Percentiles rank a stretch among this genome's conserved stretches.
These are phyloP conservation scores for Eclectus roratus DNA, from an alignment of 2,113 vertebrate genomes.

Conservation along the genomic window DNA sequence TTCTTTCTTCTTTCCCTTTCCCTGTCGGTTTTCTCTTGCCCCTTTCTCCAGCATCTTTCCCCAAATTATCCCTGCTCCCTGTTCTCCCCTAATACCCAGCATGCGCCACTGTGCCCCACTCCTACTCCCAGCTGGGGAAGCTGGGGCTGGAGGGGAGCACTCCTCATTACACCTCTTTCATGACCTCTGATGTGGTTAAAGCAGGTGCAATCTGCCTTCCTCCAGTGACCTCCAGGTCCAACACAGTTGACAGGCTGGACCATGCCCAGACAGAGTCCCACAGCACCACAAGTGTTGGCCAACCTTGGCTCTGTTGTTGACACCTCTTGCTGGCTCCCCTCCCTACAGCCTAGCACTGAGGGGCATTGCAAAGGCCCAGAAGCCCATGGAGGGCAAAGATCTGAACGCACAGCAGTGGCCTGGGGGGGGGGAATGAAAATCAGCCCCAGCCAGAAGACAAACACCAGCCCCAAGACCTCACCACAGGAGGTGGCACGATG, in stretches of 20 bases:
- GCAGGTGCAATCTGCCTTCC: background rate
- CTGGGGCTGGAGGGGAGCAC: background rate
- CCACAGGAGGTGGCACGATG: fast-evolving
- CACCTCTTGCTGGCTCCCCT: background rate
- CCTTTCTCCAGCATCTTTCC: background rate
- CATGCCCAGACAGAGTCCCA: background rate
- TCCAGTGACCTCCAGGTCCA: background rate
- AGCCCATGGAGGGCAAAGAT: background rate
- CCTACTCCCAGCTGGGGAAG: background rate
- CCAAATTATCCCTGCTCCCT: background rate
- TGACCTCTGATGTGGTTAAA: background rate
- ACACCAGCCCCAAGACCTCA: background rate
- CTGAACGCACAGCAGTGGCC: background rate
- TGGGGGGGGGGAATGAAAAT: background rate
- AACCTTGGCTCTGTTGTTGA: background rate
- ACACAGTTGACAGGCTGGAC: background rate
- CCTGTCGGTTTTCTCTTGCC: background rate
- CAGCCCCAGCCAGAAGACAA: background rate
- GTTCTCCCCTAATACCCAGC: background rate
- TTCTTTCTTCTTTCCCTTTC: background rate
- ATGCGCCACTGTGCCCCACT: background rate
- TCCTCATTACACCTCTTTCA: background rate
- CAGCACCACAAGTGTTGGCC: fast-evolving
- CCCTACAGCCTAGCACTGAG: background rate
- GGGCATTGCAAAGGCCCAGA: background rate